Percentiles rank a stretch among this genome's conserved stretches.
These are phyloP conservation scores for Micropterix aruncella DNA, from an alignment of 2,888 invertebrate genomes.

Conservation along the genomic window DNA sequence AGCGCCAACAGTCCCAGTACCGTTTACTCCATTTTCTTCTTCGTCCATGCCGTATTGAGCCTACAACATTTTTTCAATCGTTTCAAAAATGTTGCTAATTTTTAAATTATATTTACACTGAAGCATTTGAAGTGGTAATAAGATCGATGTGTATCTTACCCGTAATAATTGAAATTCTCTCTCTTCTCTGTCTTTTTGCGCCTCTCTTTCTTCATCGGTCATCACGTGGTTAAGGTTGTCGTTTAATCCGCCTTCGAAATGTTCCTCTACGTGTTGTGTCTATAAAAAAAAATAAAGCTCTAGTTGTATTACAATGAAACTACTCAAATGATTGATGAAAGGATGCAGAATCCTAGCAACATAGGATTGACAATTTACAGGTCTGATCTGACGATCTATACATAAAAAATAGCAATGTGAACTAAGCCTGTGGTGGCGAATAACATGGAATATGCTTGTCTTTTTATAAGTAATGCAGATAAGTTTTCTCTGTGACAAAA, in stretches of 20 bases:
- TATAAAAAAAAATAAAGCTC: conserved; percentile 9
- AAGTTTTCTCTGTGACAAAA: too few species aligned
- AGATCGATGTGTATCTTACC: conserved; percentile 23
- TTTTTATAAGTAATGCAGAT: too few species aligned
- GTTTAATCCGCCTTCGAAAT: conserved; percentile 48
- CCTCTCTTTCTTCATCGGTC: conserved; percentile 41
- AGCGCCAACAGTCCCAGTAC: conserved; percentile 55
- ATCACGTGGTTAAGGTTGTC: conserved; percentile 28
- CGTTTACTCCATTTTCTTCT: conserved; percentile 54
- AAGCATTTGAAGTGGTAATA: too few species aligned
- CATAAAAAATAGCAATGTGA: too few species aligned
- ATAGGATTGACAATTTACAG: too few species aligned
- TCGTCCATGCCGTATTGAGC: conserved; percentile 86
- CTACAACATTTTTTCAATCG: too few species aligned
- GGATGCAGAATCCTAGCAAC: neutral
- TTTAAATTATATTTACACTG: too few species aligned
- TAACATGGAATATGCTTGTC: too few species aligned
- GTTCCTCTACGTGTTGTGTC: conserved; percentile 74
- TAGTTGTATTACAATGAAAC: conserved; percentile 15
- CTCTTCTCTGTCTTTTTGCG: conserved; percentile 58
- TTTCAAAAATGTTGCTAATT: too few species aligned
- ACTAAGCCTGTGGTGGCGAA: too few species aligned
- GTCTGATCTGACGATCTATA: too few species aligned
- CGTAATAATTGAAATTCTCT: conserved; percentile 67
- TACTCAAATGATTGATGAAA: neutral